Base-by-base conservation (phyloP, 2,797 vertebrate genomes). In the Limosa lapponica region DNA sequence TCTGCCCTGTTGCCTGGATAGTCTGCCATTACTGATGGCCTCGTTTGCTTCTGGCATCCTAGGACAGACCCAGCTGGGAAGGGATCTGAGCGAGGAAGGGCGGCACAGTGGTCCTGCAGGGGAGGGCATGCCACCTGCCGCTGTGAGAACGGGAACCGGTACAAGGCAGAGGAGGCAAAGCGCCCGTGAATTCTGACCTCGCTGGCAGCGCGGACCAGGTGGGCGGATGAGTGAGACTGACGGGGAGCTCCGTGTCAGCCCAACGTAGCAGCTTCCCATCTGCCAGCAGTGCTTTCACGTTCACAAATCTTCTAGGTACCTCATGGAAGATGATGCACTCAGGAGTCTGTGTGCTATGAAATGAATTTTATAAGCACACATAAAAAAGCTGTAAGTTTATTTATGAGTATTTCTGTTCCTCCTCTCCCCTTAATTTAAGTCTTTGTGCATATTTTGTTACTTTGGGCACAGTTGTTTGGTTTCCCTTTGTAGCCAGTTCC, bases 201-300 rank as follows among this genome's bases (percentile, higher is more conserved):
- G 1, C 17, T 72, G 62, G 39, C 70, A 73, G 83, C 8, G 4
- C 18, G 71, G 69, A 24, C 36, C 87, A 67, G 59, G 67, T 64
- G 84, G 75, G 87, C 43, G 57, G 87, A 54, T 74, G 91, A 93
- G 77, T 80, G 92, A 85, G 59, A 27, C 64, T 55, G 89, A 61
- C 13, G 13, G 28, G 52, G 24, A 93, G 82, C 46, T 82, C 16
- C 8, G 52, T 59, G 59, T 59, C 65, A 92, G 49, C 52, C 67
- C 36, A 86, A 34, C 0, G 0, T 72, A 78, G 87, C 17, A 88
- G 70, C 77, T 72, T 86, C 62, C 87, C 79, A 86, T 88, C 93
- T 88, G 80, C 82, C n/a, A 3, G 22, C 1, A 73, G 13, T 10
- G 19, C 54, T 91, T 81, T 65, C 69, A 61, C 61, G 64, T 83